Conservation (phyloP, 2,113 vertebrate species). For the Rhadina sibilatrix region DNA sequence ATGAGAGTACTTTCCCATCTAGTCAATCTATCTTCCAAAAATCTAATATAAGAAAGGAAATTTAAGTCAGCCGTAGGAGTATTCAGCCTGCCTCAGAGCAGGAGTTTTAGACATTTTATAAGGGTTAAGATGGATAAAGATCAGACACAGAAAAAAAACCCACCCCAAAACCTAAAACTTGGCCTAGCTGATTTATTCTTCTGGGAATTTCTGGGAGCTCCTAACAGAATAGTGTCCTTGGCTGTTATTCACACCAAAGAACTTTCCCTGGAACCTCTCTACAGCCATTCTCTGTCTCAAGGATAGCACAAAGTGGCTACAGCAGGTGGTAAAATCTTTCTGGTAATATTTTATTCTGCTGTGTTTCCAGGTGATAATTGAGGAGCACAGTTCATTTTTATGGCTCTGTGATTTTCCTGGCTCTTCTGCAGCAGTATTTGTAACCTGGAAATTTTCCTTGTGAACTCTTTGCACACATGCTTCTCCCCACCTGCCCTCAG, state of each 20-base stretch:
- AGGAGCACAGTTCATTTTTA: neutral
- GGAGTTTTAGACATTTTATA: neutral
- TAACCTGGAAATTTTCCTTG: neutral
- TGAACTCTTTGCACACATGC: neutral
- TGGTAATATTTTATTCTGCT: neutral
- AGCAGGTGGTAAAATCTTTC: neutral
- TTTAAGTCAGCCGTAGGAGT: neutral
- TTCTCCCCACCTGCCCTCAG: neutral
- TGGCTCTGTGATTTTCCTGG: neutral
- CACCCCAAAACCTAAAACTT: neutral
- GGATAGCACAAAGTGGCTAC: neutral
- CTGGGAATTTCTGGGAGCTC: neutral
- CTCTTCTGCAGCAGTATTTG: neutral
- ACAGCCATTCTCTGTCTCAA: neutral
- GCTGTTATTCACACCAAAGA: neutral
- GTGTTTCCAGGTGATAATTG: neutral
- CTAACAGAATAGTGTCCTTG: neutral
- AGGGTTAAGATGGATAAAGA: neutral
- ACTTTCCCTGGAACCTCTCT: neutral
- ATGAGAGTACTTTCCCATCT: neutral
- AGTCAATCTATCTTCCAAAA: neutral
- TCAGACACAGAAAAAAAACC: neutral
- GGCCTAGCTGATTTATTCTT: neutral
- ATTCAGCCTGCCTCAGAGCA: neutral
- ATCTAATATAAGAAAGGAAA: neutral